Percentiles rank a stretch among this genome's conserved stretches.
Evolutionary conservation across 2,888 invertebrate genomes (phyloP).

Genomic region (Panopea generosa): DNA sequence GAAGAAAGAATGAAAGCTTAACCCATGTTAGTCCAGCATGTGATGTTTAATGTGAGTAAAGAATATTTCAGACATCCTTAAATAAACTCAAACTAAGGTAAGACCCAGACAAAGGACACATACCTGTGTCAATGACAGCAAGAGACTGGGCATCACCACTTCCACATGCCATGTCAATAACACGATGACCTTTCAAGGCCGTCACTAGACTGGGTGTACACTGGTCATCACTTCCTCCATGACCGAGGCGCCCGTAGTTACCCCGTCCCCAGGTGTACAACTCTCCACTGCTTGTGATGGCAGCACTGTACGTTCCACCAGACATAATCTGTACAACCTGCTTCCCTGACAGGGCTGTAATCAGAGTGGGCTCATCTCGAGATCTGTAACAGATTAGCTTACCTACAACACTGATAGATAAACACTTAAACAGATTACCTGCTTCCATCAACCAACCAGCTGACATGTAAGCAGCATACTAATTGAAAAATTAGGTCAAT

Average conservation of each 20-base stretch:
- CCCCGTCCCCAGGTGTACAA: conserved; percentile 99
- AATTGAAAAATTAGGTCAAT: too few relatives aligned
- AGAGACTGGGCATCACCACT: conserved; percentile 98
- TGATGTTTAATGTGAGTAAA: too few relatives aligned
- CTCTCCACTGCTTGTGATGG: conserved; percentile 94
- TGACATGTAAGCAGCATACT: too few relatives aligned
- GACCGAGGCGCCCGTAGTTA: conserved; percentile 96
- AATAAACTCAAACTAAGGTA: too few relatives aligned
- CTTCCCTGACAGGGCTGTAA: conserved; percentile 93
- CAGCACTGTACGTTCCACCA: conserved; percentile 97
- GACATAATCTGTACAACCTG: conserved; percentile 94
- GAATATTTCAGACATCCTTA: too few relatives aligned
- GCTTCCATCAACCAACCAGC: too few relatives aligned
- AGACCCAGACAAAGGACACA: too few relatives aligned
- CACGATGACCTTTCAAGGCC: conserved; percentile 82
- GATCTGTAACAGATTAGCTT: conserved; percentile 77
- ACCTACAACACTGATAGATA: too few relatives aligned
- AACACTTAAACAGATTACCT: too few relatives aligned
- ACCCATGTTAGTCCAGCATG: too few relatives aligned
- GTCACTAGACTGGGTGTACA: conserved; percentile 93
- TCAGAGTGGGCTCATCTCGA: conserved; percentile 93
- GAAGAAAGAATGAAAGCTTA: too few relatives aligned
- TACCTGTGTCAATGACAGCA: conserved; percentile 96
- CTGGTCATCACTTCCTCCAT: conserved; percentile 97
- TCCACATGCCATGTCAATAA: conserved; percentile 91